Conservation (phyloP, 2,797 vertebrate genomes). For the Peromyscus eremicus region DNA sequence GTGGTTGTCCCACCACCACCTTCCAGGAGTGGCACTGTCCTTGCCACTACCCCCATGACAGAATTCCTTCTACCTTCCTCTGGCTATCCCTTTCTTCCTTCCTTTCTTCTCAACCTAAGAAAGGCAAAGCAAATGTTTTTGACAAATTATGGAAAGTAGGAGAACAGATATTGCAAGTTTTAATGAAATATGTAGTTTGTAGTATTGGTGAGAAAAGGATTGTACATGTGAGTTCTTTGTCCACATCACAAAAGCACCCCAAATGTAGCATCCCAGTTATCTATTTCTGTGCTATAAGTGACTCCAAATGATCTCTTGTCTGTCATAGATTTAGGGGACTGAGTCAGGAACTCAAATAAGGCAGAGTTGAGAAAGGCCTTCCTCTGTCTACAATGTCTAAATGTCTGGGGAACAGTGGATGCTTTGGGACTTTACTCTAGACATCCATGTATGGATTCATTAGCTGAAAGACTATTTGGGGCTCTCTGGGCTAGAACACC, state of each 20-base stretch:
- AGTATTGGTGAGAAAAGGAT: background rate
- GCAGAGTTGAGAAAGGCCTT: background rate
- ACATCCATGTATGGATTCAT: background rate
- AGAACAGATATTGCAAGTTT: background rate
- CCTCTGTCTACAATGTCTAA: background rate
- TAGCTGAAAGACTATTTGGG: background rate
- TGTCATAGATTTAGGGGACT: background rate
- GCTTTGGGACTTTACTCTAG: background rate
- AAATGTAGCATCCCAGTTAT: background rate
- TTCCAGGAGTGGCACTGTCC: too few species aligned
- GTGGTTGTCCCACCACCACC: background rate
- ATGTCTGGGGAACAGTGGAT: background rate
- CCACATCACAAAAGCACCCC: background rate
- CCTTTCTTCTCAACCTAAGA: constrained; percentile 20
- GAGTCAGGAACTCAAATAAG: background rate
- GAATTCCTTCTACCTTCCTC: background rate
- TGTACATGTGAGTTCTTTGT: background rate
- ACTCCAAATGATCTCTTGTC: constrained; percentile 10
- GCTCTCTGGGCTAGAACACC: background rate
- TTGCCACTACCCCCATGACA: background rate
- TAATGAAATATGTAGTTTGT: background rate
- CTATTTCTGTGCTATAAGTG: background rate
- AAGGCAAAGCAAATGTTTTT: background rate
- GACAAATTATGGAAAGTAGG: background rate
- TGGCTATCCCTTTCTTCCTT: background rate